Conservation (phyloP, 1,140 invertebrate species). For the Micrasema minimum region DNA sequence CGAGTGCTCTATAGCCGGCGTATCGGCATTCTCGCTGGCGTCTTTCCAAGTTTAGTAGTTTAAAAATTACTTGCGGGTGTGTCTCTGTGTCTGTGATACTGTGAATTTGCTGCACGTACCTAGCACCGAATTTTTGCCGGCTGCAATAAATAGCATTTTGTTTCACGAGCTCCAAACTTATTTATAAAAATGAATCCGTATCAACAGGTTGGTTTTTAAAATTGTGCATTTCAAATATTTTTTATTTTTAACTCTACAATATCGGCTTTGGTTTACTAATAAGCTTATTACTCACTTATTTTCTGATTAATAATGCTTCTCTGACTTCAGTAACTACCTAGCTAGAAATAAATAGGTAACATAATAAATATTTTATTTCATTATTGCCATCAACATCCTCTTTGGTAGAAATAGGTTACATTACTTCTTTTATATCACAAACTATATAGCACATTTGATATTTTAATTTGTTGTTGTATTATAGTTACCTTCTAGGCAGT, state of each 20-base stretch:
- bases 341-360: too few species aligned
- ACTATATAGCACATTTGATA: too few species aligned
- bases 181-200: slow-evolving; percentile 61
- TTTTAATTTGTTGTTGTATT: too few species aligned
- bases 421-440: too few species aligned
- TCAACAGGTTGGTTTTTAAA: slow-evolving; percentile 59
- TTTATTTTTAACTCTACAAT: background rate
- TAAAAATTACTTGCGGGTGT: slow-evolving; percentile 28
- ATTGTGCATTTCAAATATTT: background rate
- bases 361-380: too few species aligned
- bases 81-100: slow-evolving; percentile 10
- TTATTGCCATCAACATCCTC: too few species aligned
- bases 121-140: background rate
- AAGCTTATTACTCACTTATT: too few species aligned
- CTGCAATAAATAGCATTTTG: background rate
- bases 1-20: slow-evolving; percentile 1
- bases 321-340: too few species aligned
- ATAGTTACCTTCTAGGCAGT: too few species aligned
- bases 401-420: too few species aligned
- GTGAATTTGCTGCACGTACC: slow-evolving; percentile 10
- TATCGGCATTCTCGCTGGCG: slow-evolving; percentile 21
- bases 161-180: slow-evolving; percentile 11
- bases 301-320: too few species aligned
- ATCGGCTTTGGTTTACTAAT: too few species aligned
- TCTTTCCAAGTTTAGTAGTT: background rate